A percentile compares a stretch with the other conserved stretches of the same genome.
These are phyloP conservation scores for Phyto melanocephala DNA, from an alignment of 2,888 invertebrate species.

Conservation along the genomic window DNA sequence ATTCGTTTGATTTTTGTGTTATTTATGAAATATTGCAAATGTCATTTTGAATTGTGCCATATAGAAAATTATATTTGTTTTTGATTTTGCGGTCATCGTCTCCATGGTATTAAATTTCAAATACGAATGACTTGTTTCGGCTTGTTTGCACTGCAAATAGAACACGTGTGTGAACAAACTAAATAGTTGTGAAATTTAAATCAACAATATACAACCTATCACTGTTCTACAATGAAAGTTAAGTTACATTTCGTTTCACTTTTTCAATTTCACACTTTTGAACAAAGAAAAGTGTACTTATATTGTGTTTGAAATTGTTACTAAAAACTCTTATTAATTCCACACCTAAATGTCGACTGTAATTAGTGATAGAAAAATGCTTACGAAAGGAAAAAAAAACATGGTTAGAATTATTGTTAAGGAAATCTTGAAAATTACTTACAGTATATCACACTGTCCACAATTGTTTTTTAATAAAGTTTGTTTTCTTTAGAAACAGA, in stretches of 20 bases:
- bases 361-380: background rate
- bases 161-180: slow-evolving; percentile 28
- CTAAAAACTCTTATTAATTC: background rate
- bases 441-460: no score
- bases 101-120: slow-evolving; percentile 35
- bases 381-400: background rate
- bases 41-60: slow-evolving; percentile 50
- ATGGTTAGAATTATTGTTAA: no score
- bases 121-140: slow-evolving; percentile 20
- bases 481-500: no score
- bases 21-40: slow-evolving; percentile 45
- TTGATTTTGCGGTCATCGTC: slow-evolving; percentile 57
- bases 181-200: slow-evolving; percentile 2
- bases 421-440: no score
- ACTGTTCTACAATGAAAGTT: slow-evolving; percentile 3
- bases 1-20: slow-evolving; percentile 1
- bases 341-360: background rate
- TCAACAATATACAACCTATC: background rate
- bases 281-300: background rate
- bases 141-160: background rate
- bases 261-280: slow-evolving; percentile 48
- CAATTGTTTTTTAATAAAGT: no score
- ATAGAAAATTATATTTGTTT: slow-evolving; percentile 2
- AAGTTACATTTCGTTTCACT: background rate
- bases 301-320: background rate